Conservation (phyloP, 2,797 vertebrate genomes). For the Platyrinchus mystaceus region DNA sequence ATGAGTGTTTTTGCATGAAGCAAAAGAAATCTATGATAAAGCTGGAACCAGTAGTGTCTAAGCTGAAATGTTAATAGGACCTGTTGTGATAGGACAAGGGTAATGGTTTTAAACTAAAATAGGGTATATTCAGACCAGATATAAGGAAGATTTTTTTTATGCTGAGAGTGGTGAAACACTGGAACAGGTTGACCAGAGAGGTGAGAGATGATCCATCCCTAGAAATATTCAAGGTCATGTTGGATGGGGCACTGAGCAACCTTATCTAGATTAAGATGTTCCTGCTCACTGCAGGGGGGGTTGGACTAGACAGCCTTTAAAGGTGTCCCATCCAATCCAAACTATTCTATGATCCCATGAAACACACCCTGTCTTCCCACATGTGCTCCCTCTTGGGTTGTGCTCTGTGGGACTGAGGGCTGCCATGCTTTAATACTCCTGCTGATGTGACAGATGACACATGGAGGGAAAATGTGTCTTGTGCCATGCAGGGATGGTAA, state of each 20-base stretch:
- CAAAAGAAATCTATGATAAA: background rate
- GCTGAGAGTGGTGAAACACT: background rate
- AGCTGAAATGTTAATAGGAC: background rate
- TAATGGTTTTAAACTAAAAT: background rate
- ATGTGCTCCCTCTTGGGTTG: background rate
- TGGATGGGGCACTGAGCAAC: background rate
- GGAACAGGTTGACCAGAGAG: background rate
- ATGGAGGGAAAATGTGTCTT: background rate
- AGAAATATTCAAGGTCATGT: background rate
- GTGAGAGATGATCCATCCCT: background rate
- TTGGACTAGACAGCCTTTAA: background rate
- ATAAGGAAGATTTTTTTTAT: background rate
- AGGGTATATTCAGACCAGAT: background rate
- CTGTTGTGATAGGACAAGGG: background rate
- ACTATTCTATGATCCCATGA: background rate
- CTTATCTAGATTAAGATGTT: background rate
- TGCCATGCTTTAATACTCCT: background rate
- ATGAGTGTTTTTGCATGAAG: background rate
- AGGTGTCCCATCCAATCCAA: background rate
- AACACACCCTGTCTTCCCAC: background rate
- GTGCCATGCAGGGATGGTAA: background rate
- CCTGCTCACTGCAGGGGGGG: background rate
- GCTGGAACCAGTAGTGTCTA: background rate
- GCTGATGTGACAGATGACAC: background rate
- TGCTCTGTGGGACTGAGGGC: background rate